phyloP scores from a whole-genome alignment of 2,888 invertebrate genomes.

The Camptogramma bilineatum region DNA sequence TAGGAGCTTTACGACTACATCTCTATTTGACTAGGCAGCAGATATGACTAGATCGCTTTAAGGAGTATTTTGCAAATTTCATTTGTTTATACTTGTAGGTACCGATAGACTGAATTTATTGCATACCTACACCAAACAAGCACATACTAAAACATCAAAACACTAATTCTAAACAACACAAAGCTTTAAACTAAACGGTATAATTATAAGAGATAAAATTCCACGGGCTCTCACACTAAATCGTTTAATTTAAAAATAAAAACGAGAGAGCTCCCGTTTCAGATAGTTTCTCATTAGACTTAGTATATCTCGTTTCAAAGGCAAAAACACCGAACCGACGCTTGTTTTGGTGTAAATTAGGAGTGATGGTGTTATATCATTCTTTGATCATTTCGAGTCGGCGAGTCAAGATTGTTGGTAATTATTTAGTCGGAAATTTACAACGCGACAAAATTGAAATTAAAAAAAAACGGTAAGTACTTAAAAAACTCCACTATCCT shows the following conservation, averaged over 20 bases:
- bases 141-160: no score
- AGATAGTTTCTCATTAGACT: constrained; percentile 54
- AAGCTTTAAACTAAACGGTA: background rate
- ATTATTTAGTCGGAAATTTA: constrained; percentile 1
- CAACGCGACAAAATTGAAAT: background rate
- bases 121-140: background rate
- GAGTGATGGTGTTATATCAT: constrained; percentile 59
- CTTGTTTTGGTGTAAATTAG: constrained; percentile 58
- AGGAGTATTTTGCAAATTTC: no score
- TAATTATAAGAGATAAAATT: constrained; percentile 24
- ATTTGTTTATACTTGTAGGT: no score
- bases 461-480: background rate
- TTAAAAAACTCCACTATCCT: no score
- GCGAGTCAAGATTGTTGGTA: constrained; percentile 18
- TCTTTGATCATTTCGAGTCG: constrained; percentile 62
- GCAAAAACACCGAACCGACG: constrained; percentile 16
- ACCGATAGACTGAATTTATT: no score
- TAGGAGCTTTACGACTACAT: no score
- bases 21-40: no score
- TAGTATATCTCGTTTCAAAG: constrained; percentile 30
- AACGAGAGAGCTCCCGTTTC: constrained; percentile 52
- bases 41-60: no score
- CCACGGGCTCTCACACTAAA: constrained; percentile 45
- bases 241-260: constrained; percentile 62
- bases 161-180: no score